phyloP scores from a whole-genome alignment of 2,113 vertebrate species.

The Pionites leucogaster region DNA sequence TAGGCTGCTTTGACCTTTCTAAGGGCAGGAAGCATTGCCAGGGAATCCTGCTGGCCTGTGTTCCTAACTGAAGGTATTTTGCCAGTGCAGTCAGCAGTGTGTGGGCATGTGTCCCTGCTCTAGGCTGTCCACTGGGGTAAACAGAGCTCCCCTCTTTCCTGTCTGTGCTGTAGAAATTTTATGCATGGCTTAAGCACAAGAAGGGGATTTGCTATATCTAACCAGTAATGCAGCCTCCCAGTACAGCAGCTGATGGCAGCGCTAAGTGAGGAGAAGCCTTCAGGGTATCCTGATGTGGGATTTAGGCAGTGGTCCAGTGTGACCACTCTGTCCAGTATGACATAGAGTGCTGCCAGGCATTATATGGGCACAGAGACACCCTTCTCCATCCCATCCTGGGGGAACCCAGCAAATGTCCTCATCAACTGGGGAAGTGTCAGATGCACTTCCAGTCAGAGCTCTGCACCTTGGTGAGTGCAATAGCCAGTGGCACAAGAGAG shows the following conservation, averaged over 20 bases:
- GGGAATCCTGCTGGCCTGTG: accelerated
- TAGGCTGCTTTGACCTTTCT: not conserved
- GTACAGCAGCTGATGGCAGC: not conserved
- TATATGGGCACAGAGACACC: accelerated
- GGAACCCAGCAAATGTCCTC: accelerated
- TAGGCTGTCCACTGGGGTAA: accelerated
- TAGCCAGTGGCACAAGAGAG: accelerated
- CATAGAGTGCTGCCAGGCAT: not conserved
- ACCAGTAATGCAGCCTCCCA: not conserved
- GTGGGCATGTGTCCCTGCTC: not conserved
- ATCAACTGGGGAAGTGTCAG: accelerated
- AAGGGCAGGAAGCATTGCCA: not conserved
- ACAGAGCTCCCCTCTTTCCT: not conserved
- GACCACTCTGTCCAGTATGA: no score
- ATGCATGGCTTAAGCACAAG: not conserved
- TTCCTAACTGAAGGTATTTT: not conserved
- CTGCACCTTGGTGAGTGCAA: accelerated
- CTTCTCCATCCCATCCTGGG: not conserved
- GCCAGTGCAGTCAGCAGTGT: not conserved
- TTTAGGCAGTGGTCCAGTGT: not conserved
- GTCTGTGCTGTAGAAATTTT: not conserved
- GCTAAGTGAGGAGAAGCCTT: not conserved
- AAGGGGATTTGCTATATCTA: not conserved
- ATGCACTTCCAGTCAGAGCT: not conserved
- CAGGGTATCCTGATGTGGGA: not conserved